These are phyloP conservation scores for Platanista minor DNA, from an alignment of 2,113 vertebrate species.

Conservation along the genomic window DNA sequence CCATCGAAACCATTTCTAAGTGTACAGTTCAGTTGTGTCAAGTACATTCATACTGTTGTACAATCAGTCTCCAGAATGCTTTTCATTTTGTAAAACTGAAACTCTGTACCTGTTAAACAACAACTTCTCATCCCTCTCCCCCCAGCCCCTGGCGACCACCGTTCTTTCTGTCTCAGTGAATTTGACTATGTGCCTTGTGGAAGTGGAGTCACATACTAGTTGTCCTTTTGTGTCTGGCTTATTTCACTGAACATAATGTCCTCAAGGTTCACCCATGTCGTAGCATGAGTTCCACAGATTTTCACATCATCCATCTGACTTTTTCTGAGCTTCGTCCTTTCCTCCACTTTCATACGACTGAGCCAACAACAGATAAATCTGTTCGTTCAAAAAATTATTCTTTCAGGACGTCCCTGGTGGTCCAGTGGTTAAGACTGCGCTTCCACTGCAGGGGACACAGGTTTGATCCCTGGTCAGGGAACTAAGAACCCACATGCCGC, in stretches of 20 bases:
- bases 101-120: no score
- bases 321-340: not conserved
- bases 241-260: not conserved
- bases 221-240: not conserved
- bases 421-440: no score
- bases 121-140: no score
- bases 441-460: no score
- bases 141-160: no score
- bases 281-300: no score
- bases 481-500: no score
- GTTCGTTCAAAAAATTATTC: not conserved
- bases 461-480: no score
- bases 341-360: no score
- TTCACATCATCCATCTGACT: not conserved
- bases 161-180: not conserved
- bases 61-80: not conserved
- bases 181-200: not conserved
- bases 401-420: not conserved
- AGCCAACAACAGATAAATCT: not conserved
- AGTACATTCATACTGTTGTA: not conserved
- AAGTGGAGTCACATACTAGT: not conserved
- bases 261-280: not conserved
- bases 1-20: not conserved
- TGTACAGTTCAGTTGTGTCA: not conserved
- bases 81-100: not conserved